Evolutionary conservation across 2,113 vertebrate genomes (phyloP).

Genomic region (Chaetodon auriga): DNA sequence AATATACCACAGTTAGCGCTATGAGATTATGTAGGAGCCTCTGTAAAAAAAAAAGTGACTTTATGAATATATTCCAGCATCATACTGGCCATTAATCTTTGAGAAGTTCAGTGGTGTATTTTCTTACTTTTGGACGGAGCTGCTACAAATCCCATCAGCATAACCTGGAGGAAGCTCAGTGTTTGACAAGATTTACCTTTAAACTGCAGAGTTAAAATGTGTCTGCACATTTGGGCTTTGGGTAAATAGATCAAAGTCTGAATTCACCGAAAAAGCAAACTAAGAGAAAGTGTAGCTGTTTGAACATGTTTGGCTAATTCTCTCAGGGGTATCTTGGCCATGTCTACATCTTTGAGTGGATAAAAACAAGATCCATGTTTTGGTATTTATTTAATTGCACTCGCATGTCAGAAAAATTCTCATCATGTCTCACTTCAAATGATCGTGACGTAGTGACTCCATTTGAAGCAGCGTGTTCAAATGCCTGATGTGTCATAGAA

Average conservation of each 20-base stretch:
- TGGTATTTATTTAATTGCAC: neutral
- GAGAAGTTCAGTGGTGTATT: neutral
- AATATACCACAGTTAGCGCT: neutral
- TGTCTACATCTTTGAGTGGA: neutral
- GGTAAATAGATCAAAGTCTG: neutral
- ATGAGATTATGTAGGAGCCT: neutral
- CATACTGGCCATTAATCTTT: neutral
- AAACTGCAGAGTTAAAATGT: neutral
- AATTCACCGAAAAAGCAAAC: neutral
- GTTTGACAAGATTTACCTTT: neutral
- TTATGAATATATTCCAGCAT: neutral
- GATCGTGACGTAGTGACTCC: neutral
- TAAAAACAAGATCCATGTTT: neutral
- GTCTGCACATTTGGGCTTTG: neutral
- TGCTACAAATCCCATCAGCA: conserved; percentile 5
- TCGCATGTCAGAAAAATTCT: neutral
- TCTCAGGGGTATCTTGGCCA: no score
- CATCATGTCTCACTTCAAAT: neutral
- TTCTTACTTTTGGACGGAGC: neutral
- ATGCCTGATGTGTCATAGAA: neutral
- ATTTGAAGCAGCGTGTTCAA: neutral
- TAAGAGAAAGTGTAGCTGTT: neutral
- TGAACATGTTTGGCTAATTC: neutral
- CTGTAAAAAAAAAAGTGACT: neutral
- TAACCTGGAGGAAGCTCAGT: neutral